Percentiles rank a stretch among this genome's conserved stretches.
Evolutionary conservation across 2,888 invertebrate genomes (phyloP).

Genomic region (Bhutanitis thaidina): DNA sequence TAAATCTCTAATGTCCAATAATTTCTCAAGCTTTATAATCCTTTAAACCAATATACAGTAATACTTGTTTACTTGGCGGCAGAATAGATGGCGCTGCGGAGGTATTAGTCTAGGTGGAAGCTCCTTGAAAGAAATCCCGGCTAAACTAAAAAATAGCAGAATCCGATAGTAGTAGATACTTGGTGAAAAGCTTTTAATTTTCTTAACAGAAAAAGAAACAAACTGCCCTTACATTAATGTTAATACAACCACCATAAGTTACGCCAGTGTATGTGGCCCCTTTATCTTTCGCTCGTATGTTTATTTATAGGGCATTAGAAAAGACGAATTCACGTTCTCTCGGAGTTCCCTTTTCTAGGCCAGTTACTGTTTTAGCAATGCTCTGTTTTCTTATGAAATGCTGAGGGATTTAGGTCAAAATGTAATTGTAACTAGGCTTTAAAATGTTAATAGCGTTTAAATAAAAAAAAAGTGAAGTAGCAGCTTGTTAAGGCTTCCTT

Average conservation of each 20-base stretch:
- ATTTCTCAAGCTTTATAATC: too few relatives aligned
- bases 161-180: too few relatives aligned
- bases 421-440: not conserved
- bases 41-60: too few relatives aligned
- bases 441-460: too few relatives aligned
- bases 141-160: too few relatives aligned
- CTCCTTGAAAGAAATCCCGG: too few relatives aligned
- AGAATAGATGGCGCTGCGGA: too few relatives aligned
- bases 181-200: not conserved
- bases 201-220: slow-evolving; percentile 4
- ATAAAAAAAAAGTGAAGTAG: too few relatives aligned
- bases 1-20: too few relatives aligned
- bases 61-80: too few relatives aligned
- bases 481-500: too few relatives aligned
- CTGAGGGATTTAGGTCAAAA: not conserved
- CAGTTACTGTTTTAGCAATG: slow-evolving; percentile 31
- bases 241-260: slow-evolving; percentile 13
- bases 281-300: slow-evolving; percentile 44
- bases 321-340: slow-evolving; percentile 55
- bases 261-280: slow-evolving; percentile 29
- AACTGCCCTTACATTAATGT: slow-evolving; percentile 7
- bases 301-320: slow-evolving; percentile 70
- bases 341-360: slow-evolving; percentile 37
- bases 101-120: too few relatives aligned
- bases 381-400: slow-evolving; percentile 11